Evolutionary conservation across 2,113 vertebrate genomes (phyloP).

Genomic region (Emberiza fucata): DNA sequence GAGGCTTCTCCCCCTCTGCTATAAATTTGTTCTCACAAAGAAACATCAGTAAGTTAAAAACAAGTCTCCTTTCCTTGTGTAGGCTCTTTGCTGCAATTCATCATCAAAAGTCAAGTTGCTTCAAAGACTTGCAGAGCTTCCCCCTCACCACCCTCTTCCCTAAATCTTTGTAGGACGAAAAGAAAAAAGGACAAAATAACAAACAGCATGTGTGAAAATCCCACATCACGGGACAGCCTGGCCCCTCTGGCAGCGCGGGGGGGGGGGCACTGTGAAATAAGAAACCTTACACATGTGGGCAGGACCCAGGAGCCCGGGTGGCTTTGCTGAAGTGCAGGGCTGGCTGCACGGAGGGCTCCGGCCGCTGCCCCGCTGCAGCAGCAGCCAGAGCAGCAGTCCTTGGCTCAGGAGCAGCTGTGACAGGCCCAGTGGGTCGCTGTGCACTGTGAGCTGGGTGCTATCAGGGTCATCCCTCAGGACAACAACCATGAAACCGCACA

Average conservation of each 20-base stretch:
- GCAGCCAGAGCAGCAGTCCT: fast-evolving
- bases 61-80: slow-evolving; percentile 9
- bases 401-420: background rate
- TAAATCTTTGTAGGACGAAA: slow-evolving; percentile 6
- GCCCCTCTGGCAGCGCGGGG: background rate
- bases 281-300: slow-evolving; percentile 38
- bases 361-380: background rate
- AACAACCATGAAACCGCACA: background rate
- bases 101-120: slow-evolving; percentile 60
- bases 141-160: slow-evolving; percentile 18
- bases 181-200: slow-evolving; percentile 51
- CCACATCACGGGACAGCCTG: slow-evolving; percentile 58
- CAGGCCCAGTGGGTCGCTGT: background rate
- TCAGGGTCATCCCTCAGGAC: background rate
- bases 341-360: background rate
- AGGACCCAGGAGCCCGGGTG: background rate
- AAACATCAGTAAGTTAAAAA: slow-evolving; percentile 69
- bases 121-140: slow-evolving; percentile 46
- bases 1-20: slow-evolving; percentile 53
- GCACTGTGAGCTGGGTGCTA: background rate
- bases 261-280: slow-evolving; percentile 23
- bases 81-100: slow-evolving; percentile 44
- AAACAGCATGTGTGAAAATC: slow-evolving; percentile 66
- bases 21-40: slow-evolving; percentile 64
- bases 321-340: background rate